A percentile compares a stretch with the other conserved stretches of the same genome.
These are phyloP conservation scores for Cryptotermes secundus DNA, from an alignment of 1,140 invertebrate species.

Conservation along the genomic window DNA sequence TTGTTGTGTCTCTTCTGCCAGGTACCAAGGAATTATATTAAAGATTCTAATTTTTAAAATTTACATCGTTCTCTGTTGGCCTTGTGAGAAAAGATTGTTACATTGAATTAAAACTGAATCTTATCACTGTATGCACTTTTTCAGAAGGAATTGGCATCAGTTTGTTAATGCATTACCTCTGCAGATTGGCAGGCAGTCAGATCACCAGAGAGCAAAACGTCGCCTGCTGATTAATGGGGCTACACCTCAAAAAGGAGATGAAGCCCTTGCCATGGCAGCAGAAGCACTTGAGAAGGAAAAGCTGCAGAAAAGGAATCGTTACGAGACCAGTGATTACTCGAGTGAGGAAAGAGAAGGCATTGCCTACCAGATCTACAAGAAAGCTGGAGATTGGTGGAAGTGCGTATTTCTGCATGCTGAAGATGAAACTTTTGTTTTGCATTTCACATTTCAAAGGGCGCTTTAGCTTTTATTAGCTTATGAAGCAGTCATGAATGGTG, in stretches of 20 bases:
- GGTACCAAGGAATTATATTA: too few species aligned
- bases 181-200: slow-evolving; percentile 41
- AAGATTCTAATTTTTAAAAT: too few species aligned
- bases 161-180: neutral
- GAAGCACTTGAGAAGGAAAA: slow-evolving; percentile 40
- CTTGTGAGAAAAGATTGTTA: too few species aligned
- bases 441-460: too few species aligned
- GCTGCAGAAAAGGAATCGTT: slow-evolving; percentile 38
- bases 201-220: slow-evolving; percentile 46
- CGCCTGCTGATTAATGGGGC: slow-evolving; percentile 46
- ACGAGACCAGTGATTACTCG: slow-evolving; percentile 48
- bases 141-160: too few species aligned
- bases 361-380: slow-evolving; percentile 49
- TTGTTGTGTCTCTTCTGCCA: too few species aligned
- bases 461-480: too few species aligned
- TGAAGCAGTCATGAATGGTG: too few species aligned
- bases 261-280: slow-evolving; percentile 35
- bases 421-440: too few species aligned
- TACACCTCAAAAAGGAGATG: slow-evolving; percentile 41
- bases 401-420: slow-evolving; percentile 41
- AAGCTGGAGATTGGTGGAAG: slow-evolving; percentile 53
- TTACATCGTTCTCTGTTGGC: too few species aligned
- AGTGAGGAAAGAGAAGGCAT: slow-evolving; percentile 48
- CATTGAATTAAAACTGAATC: too few species aligned
- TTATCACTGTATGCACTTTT: too few species aligned